These are phyloP conservation scores for Panagrolaimus sp. DNA, from an alignment of 1,140 invertebrate species.

Conservation along the genomic window DNA sequence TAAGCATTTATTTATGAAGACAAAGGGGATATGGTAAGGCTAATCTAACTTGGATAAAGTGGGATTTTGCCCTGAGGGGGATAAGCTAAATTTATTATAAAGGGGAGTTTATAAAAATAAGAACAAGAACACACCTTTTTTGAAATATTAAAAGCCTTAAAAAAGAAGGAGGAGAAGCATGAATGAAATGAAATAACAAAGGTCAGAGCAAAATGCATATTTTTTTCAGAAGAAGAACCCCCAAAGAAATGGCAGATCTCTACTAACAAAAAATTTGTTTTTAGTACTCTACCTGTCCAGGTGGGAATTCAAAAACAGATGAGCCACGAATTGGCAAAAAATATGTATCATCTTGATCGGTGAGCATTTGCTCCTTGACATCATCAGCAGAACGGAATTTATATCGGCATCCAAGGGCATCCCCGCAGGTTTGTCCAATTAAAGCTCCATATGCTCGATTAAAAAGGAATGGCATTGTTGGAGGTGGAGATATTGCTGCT, in stretches of 20 bases:
- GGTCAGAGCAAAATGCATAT: no score
- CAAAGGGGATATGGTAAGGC: no score
- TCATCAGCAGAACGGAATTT: slow-evolving; percentile 19
- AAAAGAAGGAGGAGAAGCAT: background rate
- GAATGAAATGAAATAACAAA: background rate
- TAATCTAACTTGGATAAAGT: no score
- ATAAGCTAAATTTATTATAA: background rate
- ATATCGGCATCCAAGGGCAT: slow-evolving; percentile 25
- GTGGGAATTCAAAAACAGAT: slow-evolving; percentile 25
- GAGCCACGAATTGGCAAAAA: slow-evolving; percentile 23
- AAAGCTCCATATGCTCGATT: slow-evolving; percentile 19
- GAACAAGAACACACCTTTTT: background rate
- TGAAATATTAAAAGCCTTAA: background rate
- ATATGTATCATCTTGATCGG: slow-evolving; percentile 18
- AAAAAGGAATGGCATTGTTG: background rate
- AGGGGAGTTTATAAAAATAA: background rate
- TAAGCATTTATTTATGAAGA: background rate
- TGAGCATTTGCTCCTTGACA: slow-evolving; percentile 18
- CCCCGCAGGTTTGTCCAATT: slow-evolving; percentile 20
- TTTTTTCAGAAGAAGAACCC: no score
- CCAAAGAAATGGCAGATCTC: no score
- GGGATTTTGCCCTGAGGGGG: no score
- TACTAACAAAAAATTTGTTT: background rate
- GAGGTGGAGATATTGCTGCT: background rate
- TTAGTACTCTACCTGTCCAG: slow-evolving; percentile 25